phyloP scores from a whole-genome alignment of 2,797 vertebrate genomes.

The Propithecus perrieri region DNA sequence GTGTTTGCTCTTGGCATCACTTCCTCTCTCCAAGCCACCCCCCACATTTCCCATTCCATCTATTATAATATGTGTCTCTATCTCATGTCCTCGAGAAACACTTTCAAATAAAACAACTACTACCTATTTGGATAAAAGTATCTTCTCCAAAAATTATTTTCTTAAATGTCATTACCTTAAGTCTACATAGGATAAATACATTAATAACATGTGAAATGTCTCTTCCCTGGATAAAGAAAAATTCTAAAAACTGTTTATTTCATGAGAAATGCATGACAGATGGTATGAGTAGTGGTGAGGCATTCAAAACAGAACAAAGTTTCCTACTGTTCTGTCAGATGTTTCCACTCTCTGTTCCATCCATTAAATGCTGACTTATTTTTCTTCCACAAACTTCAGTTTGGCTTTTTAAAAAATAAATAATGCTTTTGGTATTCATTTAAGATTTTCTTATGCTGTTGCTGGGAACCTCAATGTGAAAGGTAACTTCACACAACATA shows the following conservation, averaged over 20 bases:
- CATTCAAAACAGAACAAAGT: slow-evolving; percentile 76
- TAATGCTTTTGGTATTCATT: slow-evolving; percentile 52
- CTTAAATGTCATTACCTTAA: slow-evolving; percentile 20
- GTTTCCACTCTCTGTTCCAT: slow-evolving; percentile 81
- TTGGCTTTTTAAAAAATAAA: slow-evolving; percentile 68
- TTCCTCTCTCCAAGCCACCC: not conserved
- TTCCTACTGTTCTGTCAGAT: slow-evolving; percentile 83
- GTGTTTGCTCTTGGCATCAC: slow-evolving; percentile 57
- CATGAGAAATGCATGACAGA: slow-evolving; percentile 82
- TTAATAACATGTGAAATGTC: slow-evolving; percentile 66
- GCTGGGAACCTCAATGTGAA: slow-evolving; percentile 48
- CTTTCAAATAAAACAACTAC: slow-evolving; percentile 58
- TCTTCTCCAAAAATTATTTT: slow-evolving; percentile 25
- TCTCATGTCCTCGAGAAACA: not conserved
- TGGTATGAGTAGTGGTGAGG: slow-evolving; percentile 79
- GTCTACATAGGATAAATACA: slow-evolving; percentile 56
- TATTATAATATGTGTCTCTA: not conserved
- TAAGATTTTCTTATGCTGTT: slow-evolving; percentile 42
- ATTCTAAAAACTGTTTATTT: slow-evolving; percentile 81
- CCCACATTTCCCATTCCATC: slow-evolving; percentile 35
- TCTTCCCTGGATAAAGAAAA: slow-evolving; percentile 79
- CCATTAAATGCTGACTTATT: slow-evolving; percentile 75
- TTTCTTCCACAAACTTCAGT: slow-evolving; percentile 76
- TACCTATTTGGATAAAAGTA: not conserved
- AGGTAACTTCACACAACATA: slow-evolving; percentile 9